Base-by-base conservation (phyloP, 1,140 invertebrate genomes). In the Cecropterus lyciades region DNA sequence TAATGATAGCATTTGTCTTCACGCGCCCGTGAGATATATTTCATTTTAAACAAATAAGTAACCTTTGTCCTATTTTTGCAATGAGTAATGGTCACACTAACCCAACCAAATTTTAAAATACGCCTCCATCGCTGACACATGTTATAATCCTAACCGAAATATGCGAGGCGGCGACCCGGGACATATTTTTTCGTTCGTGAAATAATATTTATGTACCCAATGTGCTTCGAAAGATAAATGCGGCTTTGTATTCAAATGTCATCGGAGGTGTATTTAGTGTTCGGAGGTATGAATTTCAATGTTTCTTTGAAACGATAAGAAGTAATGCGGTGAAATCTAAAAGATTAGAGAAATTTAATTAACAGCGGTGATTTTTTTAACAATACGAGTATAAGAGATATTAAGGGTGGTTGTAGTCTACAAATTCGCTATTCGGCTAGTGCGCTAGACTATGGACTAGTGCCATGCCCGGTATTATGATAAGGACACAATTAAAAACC, bases 91-190 rank as follows among this genome's bases (percentile, higher is more conserved):
- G 37, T 1, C 52, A 55, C 5, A 46, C 43, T 59, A 59, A 59
- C 48, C 56, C 42, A 48, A 59, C 56, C 59, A 37, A 59, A 67
- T 65, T 79, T 72, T 70, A 77, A 82, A 79, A 77, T 85, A 78
- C 75, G 67, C 57, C 72, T 56, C 70, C 69, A 51, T 70, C 69
- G 66, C 52, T 65, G 67, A 78, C 79, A 85, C 75, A 67, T 85
- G 79, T 80, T 81, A 65, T 73, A 74, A 79, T 72, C 71, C 68
- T 62, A 59, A 48, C 62, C 51, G 67, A 79, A 71, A 72, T 75
- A 75, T 73, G 69, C 67, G 60, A 77, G 72, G 65, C 69, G 69
- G 60, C 67, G 76, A 79, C 70, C 78, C 68, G 74, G 62, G 63
- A 66, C 67, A 63, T 71, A 67, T 71, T 78, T 78, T 75, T 71